Base-by-base conservation (phyloP, 1,140 invertebrate genomes). In the Drosophila sp. region DNA sequence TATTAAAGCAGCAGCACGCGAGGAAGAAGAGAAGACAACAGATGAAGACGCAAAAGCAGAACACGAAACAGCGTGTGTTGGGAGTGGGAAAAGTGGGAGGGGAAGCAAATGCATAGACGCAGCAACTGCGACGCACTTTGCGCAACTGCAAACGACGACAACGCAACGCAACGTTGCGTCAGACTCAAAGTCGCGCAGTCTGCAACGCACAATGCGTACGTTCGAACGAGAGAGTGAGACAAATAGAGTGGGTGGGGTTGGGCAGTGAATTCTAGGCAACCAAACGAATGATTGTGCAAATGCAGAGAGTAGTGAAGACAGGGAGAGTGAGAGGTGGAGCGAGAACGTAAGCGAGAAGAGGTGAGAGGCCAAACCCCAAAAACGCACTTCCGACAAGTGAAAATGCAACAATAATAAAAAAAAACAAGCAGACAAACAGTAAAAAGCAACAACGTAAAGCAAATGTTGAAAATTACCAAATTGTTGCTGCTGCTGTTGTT, bases 341-440 rank as follows among this genome's bases (percentile, higher is more conserved):
- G 41, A 32, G 51, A 27, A 41, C 14, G 36, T 3, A 34, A 32
- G 36, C 6, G 14, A 57, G n/a, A 6, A 5, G n/a, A 63, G 29
- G 56, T 32, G 67, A 71, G 67, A 48, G 57, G 36, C 56, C 65
- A 27, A 51, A n/a, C 16, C 53, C 51, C 56, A n/a, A 56, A 67
- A 66, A 67, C 58, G 71, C 78, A 87, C 83, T 87, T 87, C 82
- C 82, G 83, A 89, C 82, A 82, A 78, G 82, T 75, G 51, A 81
- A 87, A 86, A 87, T 87, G 81, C 81, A 84, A 54, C 72, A 64
- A 59, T 67, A 51, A 27, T 25, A 18, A 71, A 66, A 27, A 73
- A 54, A 59, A 32, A 34, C 27, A 65, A 61, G 34, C 58, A 61
- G 43, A 45, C 70, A 65, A 65, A 65, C 58, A 76, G 29, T 51